Percentiles rank a stretch among this genome's conserved stretches.
phyloP scores from a whole-genome alignment of 1,140 invertebrate genomes.

The Zelostemma sp. region DNA sequence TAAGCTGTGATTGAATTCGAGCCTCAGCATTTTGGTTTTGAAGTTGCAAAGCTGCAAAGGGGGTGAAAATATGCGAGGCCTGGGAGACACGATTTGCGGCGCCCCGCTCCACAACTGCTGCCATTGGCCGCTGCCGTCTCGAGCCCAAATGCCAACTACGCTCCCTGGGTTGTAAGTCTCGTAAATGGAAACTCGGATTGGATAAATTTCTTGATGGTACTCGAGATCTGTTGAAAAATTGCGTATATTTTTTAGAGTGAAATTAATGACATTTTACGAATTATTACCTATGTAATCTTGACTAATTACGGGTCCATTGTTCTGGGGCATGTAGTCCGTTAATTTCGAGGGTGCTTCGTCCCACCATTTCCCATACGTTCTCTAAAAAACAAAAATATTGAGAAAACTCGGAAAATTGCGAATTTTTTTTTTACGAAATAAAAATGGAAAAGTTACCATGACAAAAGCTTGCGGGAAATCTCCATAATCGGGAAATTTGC shows the following conservation, averaged over 20 bases:
- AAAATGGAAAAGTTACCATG: constrained; percentile 75
- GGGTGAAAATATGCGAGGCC: constrained; percentile 83
- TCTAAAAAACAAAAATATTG: constrained; percentile 72
- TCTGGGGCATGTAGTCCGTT: constrained; percentile 80
- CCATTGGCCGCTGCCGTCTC: constrained; percentile 75
- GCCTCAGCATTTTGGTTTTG: constrained; percentile 65
- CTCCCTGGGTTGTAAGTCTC: constrained; percentile 93
- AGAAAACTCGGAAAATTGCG: constrained; percentile 16
- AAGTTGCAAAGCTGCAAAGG: constrained; percentile 69
- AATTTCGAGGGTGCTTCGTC: constrained; percentile 79
- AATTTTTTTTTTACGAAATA: neutral
- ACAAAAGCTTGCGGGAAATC: constrained; percentile 92
- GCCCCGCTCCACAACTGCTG: constrained; percentile 81
- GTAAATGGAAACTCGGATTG: constrained; percentile 82
- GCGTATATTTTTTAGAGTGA: constrained; percentile 5
- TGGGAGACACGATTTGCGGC: constrained; percentile 74
- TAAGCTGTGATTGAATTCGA: constrained; percentile 87
- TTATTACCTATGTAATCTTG: constrained; percentile 87
- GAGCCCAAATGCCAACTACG: constrained; percentile 85
- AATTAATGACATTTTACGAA: neutral
- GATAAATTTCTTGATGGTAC: constrained; percentile 83
- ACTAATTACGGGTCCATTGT: constrained; percentile 76
- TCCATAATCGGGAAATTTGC: constrained; percentile 88
- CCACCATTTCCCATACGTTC: constrained; percentile 93
- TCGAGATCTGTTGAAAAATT: constrained; percentile 74